A percentile compares a stretch with the other conserved stretches of the same genome.
phyloP scores from a whole-genome alignment of 2,888 invertebrate genomes.

The Osmoderma eremita region DNA sequence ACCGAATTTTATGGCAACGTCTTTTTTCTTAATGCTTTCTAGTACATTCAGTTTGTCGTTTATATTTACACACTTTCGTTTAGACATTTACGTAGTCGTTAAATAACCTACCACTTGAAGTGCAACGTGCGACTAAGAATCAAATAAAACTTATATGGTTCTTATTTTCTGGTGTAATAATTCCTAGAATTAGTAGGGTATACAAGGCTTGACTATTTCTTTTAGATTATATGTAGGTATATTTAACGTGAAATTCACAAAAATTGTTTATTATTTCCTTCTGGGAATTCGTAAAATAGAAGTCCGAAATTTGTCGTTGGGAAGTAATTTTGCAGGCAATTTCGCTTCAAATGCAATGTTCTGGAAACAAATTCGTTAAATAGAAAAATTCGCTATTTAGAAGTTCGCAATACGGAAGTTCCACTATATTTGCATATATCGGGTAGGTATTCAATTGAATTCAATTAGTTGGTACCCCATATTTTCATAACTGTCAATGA shows the following conservation, averaged over 20 bases:
- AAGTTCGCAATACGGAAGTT: slow-evolving; percentile 4
- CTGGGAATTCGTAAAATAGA: not conserved
- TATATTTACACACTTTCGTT: not conserved
- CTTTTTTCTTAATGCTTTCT: not conserved
- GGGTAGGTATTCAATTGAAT: too few species aligned
- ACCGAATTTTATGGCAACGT: not conserved
- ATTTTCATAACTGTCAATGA: too few species aligned
- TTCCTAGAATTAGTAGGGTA: too few species aligned
- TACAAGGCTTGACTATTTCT: too few species aligned
- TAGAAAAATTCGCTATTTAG: slow-evolving; percentile 3
- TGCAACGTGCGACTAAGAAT: too few species aligned
- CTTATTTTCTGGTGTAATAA: too few species aligned
- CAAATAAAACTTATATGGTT: too few species aligned
- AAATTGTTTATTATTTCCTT: too few species aligned
- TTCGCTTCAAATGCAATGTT: slow-evolving; percentile 1
- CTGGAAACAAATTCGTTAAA: not conserved
- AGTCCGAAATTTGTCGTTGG: not conserved
- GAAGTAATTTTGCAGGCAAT: slow-evolving; percentile 2
- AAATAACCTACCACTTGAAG: not conserved
- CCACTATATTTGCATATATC: too few species aligned
- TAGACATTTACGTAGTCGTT: not conserved
- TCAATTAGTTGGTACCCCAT: too few species aligned
- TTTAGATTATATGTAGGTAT: too few species aligned
- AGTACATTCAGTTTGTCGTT: not conserved
- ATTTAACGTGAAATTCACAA: too few species aligned